Evolutionary conservation across 2,888 invertebrate species (phyloP).

Genomic region (Drosophila paucipuncta): DNA sequence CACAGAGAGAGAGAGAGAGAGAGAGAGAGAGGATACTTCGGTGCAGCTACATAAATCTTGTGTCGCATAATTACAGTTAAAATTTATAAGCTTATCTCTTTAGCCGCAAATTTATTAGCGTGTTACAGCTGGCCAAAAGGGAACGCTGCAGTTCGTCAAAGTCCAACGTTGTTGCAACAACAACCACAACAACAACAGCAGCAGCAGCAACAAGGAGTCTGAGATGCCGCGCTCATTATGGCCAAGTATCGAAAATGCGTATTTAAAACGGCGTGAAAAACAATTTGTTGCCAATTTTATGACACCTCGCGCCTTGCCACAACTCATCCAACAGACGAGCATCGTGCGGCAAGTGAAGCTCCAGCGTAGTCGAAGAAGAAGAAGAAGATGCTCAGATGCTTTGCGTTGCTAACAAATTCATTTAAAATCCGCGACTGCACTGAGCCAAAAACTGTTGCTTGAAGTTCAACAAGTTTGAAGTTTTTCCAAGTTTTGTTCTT

Average conservation of each 20-base stretch:
- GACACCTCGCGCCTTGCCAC: constrained; percentile 74
- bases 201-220: background rate
- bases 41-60: constrained; percentile 74
- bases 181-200: background rate
- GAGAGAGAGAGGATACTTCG: background rate
- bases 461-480: background rate
- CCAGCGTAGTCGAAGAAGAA: background rate
- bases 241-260: constrained; percentile 80
- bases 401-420: constrained; percentile 66
- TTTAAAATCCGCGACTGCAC: constrained; percentile 61
- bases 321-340: constrained; percentile 63
- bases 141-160: constrained; percentile 71
- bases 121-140: constrained; percentile 51
- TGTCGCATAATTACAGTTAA: constrained; percentile 82
- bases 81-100: constrained; percentile 82
- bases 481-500: background rate
- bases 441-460: background rate
- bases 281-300: constrained; percentile 84
- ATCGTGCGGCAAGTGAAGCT: constrained; percentile 44
- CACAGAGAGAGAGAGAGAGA: background rate
- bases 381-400: constrained; percentile 2
- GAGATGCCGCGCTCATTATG: constrained; percentile 67
- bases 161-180: constrained; percentile 60
- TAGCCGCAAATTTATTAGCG: constrained; percentile 82
- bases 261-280: constrained; percentile 83